Evolutionary conservation across 2,113 vertebrate genomes (phyloP).

Genomic region (Athene cunicularia): DNA sequence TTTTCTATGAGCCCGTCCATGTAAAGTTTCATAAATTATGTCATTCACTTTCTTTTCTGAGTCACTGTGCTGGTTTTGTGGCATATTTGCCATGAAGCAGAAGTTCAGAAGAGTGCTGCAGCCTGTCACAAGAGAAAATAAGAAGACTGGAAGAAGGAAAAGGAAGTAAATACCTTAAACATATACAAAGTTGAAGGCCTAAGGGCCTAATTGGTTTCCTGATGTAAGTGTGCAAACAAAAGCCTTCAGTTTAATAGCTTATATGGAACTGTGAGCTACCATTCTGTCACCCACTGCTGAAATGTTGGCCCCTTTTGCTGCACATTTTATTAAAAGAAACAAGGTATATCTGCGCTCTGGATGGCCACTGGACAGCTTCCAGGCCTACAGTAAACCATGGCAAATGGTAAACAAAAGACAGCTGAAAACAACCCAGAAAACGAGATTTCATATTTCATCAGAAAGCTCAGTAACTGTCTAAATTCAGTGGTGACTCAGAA

Average conservation of each 20-base stretch:
- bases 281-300: not conserved
- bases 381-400: not conserved
- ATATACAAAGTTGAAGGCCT: not conserved
- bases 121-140: not conserved
- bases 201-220: not conserved
- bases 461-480: not conserved
- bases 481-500: not conserved
- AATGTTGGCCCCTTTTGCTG: not conserved
- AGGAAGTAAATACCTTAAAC: not conserved
- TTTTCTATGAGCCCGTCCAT: not conserved
- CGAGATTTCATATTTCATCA: not conserved
- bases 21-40: not conserved
- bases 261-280: not conserved
- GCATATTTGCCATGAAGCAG: not conserved
- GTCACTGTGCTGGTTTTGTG: not conserved
- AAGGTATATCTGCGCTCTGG: not conserved
- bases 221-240: not conserved
- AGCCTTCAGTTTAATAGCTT: not conserved
- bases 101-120: not conserved
- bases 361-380: not conserved
- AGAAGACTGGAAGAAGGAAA: not conserved
- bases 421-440: not conserved
- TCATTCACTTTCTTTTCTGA: not conserved
- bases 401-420: not conserved
- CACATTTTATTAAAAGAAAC: not conserved